Percentiles rank a stretch among this genome's conserved stretches.
These are phyloP conservation scores for Oreochromis spilurus DNA, from an alignment of 2,113 vertebrate genomes.

Conservation along the genomic window DNA sequence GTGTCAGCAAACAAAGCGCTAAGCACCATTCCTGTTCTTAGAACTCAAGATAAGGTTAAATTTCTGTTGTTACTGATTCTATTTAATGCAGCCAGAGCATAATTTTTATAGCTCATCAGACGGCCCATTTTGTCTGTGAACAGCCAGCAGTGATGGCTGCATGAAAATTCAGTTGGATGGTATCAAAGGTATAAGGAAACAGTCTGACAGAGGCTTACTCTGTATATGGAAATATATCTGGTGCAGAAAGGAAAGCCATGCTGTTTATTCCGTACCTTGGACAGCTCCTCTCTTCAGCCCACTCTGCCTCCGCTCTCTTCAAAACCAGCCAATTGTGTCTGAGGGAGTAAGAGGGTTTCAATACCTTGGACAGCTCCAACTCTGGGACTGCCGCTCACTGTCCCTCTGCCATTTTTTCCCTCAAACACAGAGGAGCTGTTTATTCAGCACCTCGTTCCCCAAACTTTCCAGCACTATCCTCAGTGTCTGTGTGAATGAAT, in stretches of 20 bases:
- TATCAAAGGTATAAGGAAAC: not conserved
- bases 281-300: constrained; percentile 12
- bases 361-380: constrained; percentile 34
- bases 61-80: not conserved
- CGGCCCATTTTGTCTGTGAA: not conserved
- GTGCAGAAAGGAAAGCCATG: not conserved
- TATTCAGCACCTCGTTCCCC: constrained; percentile 5
- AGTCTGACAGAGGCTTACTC: not conserved
- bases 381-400: not conserved
- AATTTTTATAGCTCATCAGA: not conserved
- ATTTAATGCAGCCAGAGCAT: rapidly evolving
- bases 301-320: not conserved
- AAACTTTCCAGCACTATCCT: not conserved
- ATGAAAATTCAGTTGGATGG: not conserved
- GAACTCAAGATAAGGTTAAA: not conserved
- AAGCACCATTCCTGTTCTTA: not conserved
- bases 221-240: not conserved
- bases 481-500: not conserved
- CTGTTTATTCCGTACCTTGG: constrained; percentile 15
- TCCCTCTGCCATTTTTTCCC: not conserved
- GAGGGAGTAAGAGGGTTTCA: constrained; percentile 13
- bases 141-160: not conserved
- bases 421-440: not conserved
- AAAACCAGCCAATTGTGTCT: not conserved
- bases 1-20: not conserved